Conservation (phyloP, 2,888 invertebrate species). For the Drosophila demipolita region DNA sequence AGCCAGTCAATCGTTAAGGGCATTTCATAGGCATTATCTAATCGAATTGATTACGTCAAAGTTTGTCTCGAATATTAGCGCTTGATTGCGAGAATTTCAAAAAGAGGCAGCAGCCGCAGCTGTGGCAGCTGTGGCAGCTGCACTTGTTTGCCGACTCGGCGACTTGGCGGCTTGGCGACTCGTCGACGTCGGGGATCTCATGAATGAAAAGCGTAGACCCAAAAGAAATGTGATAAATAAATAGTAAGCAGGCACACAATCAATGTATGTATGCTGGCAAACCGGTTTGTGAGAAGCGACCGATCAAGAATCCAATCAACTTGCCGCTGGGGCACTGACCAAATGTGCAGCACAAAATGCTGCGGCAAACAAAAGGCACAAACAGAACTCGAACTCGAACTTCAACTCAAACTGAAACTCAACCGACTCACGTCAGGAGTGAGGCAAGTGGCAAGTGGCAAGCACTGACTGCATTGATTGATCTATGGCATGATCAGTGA, state of each 20-base stretch:
- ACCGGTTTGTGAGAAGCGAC: conserved; percentile 53
- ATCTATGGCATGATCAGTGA: conserved; percentile 75
- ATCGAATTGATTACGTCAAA: conserved; percentile 77
- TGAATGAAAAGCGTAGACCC: conserved; percentile 58
- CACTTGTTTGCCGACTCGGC: conserved; percentile 42
- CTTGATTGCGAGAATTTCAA: conserved; percentile 54
- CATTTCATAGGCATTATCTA: conserved; percentile 73
- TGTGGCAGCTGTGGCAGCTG: conserved; percentile 46
- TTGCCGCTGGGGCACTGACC: conserved; percentile 70
- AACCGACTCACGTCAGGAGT: conserved; percentile 27
- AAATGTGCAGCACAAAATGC: conserved; percentile 49
- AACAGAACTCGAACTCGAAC: conserved; percentile 43
- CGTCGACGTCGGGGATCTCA: conserved; percentile 33
- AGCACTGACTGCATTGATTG: conserved; percentile 71
- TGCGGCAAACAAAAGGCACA: conserved; percentile 60
- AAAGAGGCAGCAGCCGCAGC: conserved; percentile 3
- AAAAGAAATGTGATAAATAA: conserved; percentile 76
- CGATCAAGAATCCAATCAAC: conserved; percentile 78
- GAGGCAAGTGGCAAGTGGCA: conserved; percentile 47
- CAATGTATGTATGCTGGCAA: conserved; percentile 22
- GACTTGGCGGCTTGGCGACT: background rate
- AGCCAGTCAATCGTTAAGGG: conserved; percentile 21
- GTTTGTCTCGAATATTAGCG: conserved; percentile 72
- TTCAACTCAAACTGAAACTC: conserved; percentile 26
- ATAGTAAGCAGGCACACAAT: conserved; percentile 62